Conservation (phyloP, 2,888 invertebrate species). For the Criorhina ranunculi region DNA sequence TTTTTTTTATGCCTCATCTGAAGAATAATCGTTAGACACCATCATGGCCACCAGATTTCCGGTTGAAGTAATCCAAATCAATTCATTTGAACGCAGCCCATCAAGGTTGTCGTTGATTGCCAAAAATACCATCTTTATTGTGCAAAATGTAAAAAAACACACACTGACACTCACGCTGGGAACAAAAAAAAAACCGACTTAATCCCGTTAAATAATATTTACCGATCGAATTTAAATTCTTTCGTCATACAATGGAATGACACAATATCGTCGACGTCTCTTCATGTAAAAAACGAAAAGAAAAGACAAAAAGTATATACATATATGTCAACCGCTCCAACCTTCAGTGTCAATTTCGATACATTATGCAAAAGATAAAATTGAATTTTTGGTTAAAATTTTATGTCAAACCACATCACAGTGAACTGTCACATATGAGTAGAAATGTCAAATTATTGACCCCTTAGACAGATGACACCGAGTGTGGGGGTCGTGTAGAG, state of each 20-base stretch:
- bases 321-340: neutral
- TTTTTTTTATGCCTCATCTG: slow-evolving; percentile 27
- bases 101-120: slow-evolving; percentile 49
- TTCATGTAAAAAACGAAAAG: neutral
- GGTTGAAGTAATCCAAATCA: slow-evolving; percentile 55
- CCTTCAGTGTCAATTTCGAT: slow-evolving; percentile 31
- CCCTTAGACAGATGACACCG: slow-evolving; percentile 8
- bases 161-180: neutral
- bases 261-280: slow-evolving; percentile 42
- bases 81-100: slow-evolving; percentile 27
- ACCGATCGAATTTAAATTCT: slow-evolving; percentile 41
- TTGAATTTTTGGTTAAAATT: slow-evolving; percentile 25
- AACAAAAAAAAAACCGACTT: neutral
- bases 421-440: slow-evolving; percentile 18
- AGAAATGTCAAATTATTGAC: neutral
- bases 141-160: slow-evolving; percentile 31
- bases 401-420: slow-evolving; percentile 25
- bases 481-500: no score
- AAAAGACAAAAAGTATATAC: no score
- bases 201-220: slow-evolving; percentile 52
- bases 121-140: slow-evolving; percentile 39
- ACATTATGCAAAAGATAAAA: slow-evolving; percentile 20
- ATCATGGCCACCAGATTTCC: slow-evolving; percentile 57
- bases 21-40: slow-evolving; percentile 42
- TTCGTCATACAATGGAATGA: slow-evolving; percentile 31